Percentiles rank a stretch among this genome's conserved stretches.
These are phyloP conservation scores for Parazoanthus darwini DNA, from an alignment of 92 coral and sea anemone genomes.

Conservation along the genomic window DNA sequence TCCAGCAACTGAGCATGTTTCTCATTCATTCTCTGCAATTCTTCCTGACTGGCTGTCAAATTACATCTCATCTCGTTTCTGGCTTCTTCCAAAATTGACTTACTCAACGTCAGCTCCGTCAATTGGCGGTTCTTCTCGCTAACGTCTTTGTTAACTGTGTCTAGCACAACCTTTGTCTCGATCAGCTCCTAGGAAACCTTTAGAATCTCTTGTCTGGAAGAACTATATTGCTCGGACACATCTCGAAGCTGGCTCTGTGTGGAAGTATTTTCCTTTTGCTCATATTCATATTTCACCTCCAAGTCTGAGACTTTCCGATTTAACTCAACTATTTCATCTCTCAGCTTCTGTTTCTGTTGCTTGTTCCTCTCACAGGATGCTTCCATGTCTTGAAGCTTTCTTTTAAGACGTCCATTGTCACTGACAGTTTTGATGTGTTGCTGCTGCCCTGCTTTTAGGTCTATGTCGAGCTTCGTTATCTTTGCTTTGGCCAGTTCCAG, in stretches of 20 bases:
- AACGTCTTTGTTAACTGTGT: not conserved
- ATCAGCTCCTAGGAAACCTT: slow-evolving; percentile 6
- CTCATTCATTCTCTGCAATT: slow-evolving; percentile 6
- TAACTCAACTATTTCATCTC: not conserved
- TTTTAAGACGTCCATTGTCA: slow-evolving; percentile 9
- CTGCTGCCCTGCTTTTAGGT: not conserved
- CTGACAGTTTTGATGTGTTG: not conserved
- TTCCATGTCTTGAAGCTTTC: slow-evolving; percentile 29
- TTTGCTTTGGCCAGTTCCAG: not conserved
- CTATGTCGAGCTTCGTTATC: slow-evolving; percentile 3
- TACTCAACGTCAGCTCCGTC: not conserved
- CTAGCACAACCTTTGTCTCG: slow-evolving; percentile 22
- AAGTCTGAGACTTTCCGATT: slow-evolving; percentile 13
- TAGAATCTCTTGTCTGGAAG: slow-evolving; percentile 22
- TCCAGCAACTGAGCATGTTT: not conserved
- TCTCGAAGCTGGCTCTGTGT: slow-evolving; percentile 9
- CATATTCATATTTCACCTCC: slow-evolving; percentile 4
- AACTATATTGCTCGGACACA: not conserved
- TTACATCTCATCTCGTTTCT: slow-evolving; percentile 18
- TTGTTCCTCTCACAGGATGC: not conserved
- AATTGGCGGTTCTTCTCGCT: not conserved
- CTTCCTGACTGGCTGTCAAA: not conserved
- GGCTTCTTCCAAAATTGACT: slow-evolving; percentile 3
- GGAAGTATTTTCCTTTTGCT: slow-evolving; percentile 21
- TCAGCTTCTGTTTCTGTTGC: not conserved